Percentiles rank a stretch among this genome's conserved stretches.
phyloP scores from a whole-genome alignment of 1,140 invertebrate species.

The Cepaea nemoralis region DNA sequence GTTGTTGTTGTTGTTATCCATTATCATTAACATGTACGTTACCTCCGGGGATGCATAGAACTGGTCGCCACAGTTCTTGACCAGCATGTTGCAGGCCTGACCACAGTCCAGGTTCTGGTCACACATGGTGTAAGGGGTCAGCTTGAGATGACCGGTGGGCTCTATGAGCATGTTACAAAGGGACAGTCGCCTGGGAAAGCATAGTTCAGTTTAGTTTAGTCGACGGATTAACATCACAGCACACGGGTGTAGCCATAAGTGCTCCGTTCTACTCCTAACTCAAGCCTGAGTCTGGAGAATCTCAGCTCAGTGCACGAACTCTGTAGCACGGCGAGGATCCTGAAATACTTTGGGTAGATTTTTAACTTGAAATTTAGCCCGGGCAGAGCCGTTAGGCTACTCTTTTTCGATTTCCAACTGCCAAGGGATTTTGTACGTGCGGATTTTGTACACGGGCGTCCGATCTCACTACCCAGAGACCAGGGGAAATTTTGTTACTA shows the following conservation, averaged over 20 bases:
- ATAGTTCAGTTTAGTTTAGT: not conserved
- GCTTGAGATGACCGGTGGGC: not conserved
- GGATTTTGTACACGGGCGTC: no score
- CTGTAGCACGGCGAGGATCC: no score
- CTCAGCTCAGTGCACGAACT: not conserved
- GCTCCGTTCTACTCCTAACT: not conserved
- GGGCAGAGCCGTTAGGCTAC: no score
- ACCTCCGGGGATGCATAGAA: conserved; percentile 38
- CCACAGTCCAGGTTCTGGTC: conserved; percentile 39
- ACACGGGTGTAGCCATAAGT: not conserved
- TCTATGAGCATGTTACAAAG: conserved; percentile 14
- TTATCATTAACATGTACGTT: no score
- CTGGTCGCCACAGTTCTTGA: conserved; percentile 39
- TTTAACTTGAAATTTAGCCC: no score
- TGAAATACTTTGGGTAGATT: no score
- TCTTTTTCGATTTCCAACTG: no score
- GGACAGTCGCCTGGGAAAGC: conserved; percentile 11
- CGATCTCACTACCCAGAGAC: no score
- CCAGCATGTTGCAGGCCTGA: conserved; percentile 29
- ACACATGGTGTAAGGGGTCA: conserved; percentile 27
- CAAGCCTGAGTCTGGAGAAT: no score
- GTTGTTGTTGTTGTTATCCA: no score
- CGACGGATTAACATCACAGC: not conserved
- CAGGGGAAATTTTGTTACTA: no score
- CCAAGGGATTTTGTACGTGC: no score